Percentiles rank a stretch among this genome's conserved stretches.
These are phyloP conservation scores for Aplysia californica DNA, from an alignment of 1,140 invertebrate genomes.

Conservation along the genomic window DNA sequence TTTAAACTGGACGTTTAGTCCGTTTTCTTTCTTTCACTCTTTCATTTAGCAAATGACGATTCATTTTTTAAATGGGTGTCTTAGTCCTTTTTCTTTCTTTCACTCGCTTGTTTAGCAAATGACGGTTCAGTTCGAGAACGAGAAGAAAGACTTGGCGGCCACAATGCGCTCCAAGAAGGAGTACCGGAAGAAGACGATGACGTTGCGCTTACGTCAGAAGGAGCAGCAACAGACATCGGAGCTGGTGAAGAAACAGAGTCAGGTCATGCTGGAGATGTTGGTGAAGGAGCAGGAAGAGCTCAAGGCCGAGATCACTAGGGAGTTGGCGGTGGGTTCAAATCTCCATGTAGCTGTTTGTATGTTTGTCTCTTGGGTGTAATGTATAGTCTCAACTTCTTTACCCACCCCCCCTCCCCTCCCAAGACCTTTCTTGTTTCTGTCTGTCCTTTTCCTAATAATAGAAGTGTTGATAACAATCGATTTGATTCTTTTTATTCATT, in stretches of 20 bases:
- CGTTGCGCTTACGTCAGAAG: slow-evolving; percentile 58
- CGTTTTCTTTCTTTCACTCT: too few species aligned
- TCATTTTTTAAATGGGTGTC: too few species aligned
- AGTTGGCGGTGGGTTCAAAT: slow-evolving; percentile 36
- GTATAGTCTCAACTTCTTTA: neutral
- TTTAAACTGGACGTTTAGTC: too few species aligned
- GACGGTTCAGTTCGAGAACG: slow-evolving; percentile 63
- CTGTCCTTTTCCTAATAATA: neutral
- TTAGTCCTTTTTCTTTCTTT: too few species aligned
- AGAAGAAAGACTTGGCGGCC: slow-evolving; percentile 62
- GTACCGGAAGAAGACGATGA: slow-evolving; percentile 60
- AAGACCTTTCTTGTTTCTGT: neutral
- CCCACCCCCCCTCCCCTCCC: neutral
- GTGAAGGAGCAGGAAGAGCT: slow-evolving; percentile 62
- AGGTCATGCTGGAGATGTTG: slow-evolving; percentile 64
- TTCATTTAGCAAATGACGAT: too few species aligned
- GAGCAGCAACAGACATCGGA: slow-evolving; percentile 61
- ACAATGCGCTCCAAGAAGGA: slow-evolving; percentile 59
- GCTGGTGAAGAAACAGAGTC: slow-evolving; percentile 63
- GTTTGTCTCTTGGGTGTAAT: slow-evolving; percentile 2
- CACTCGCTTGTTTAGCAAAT: slow-evolving; percentile 46
- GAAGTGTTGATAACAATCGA: too few species aligned
- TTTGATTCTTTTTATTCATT: too few species aligned
- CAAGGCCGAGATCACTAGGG: slow-evolving; percentile 55
- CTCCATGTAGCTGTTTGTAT: neutral